phyloP scores from a whole-genome alignment of 2,888 invertebrate species.

The Andrena chrysosceles region DNA sequence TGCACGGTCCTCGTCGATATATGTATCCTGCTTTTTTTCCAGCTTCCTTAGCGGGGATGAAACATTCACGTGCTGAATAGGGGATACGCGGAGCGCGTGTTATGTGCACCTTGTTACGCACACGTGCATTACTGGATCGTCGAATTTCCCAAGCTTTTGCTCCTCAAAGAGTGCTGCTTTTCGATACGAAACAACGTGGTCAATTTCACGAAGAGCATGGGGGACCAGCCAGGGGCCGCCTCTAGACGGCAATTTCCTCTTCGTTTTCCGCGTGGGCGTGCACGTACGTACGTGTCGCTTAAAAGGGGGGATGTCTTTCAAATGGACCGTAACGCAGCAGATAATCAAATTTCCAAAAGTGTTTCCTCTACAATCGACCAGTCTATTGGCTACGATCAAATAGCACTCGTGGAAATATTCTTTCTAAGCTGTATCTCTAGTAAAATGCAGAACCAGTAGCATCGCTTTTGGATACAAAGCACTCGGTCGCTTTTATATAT shows the following conservation, averaged over 20 bases:
- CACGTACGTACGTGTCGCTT: neutral
- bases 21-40: neutral
- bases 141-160: conserved; percentile 26
- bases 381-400: conserved; percentile 8
- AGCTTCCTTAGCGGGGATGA: conserved; percentile 20
- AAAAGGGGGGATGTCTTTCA: conserved; percentile 1
- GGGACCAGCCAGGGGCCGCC: neutral
- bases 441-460: neutral
- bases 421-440: too few species aligned
- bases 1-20: conserved; percentile 19
- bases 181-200: conserved; percentile 25
- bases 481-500: conserved; percentile 1
- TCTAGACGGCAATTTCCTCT: conserved; percentile 43
- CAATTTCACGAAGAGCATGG: conserved; percentile 27
- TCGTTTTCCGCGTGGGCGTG: conserved; percentile 7
- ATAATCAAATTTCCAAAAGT: conserved; percentile 27
- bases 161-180: conserved; percentile 14
- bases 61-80: conserved; percentile 28
- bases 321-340: neutral
- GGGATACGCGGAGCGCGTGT: neutral
- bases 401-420: neutral
- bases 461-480: neutral
- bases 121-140: conserved; percentile 10
- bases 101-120: conserved; percentile 30
- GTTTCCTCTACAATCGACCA: neutral